Base-by-base conservation (phyloP, 1,140 invertebrate species). In the Drosophila santomea region DNA sequence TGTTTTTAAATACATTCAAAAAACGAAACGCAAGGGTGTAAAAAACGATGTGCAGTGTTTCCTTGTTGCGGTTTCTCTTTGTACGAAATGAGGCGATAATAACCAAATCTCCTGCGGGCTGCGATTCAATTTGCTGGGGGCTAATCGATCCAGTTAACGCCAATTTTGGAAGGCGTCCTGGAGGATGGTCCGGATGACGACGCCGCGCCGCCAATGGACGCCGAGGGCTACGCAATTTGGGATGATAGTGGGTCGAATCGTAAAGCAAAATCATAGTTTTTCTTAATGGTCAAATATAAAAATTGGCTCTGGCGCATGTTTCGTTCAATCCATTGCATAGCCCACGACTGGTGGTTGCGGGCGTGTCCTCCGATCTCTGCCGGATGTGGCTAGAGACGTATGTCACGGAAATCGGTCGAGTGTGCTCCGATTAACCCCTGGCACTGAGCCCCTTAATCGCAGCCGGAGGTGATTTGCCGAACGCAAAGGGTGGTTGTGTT, bases 391-490 rank as follows among this genome's bases (percentile, higher is more conserved):
- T 32, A 44, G 38, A 47, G 25, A 48, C 59, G 60, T 52, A 56
- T 55, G 61, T 84, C 64, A 89, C 84, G 84, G 84, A 89, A 89
- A 89, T 89, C 84, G 67, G 36, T 74, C 47, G 41, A 39, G 23
- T 88, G 73, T 74, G 25, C 45, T 66, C 75, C 67, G 89, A 91
- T 91, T 85, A 89, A 79, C 84, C 84, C 35, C 66, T 28, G 36
- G 81, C 89, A 91, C 74, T 80, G 89, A 91, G 89, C 89, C 89
- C 89, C 89, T 78, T 91, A 91, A 91, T 72, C 72, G 71, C 81
- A 91, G 76, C 84, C 75, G 78, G 81, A 91, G 89, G 75, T 75
- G 89, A 78, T 84, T 85, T 80, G 78, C 71, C 73, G 74, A 89
- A 89, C 80, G 51, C 45, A 89, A 90, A 58, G 28, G 57, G 38